A percentile compares a stretch with the other conserved stretches of the same genome.
Conservation (phyloP, 2,113 vertebrate species). For the Zapornia atra region DNA sequence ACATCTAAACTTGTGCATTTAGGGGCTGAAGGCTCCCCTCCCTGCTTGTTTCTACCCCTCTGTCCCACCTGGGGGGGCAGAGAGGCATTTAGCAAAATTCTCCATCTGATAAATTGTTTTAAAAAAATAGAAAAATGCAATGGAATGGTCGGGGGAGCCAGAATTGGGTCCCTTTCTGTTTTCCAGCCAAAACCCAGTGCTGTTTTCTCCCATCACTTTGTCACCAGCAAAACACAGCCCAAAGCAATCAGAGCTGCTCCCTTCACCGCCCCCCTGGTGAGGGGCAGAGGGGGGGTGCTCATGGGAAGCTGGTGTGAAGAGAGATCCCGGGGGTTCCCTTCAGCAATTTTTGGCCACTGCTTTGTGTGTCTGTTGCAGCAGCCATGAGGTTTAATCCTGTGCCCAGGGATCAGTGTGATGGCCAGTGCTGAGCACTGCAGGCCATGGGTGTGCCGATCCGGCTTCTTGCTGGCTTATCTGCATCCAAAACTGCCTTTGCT, state of each 20-base stretch:
- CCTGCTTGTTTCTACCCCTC: fast-evolving
- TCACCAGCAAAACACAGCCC: too few species aligned
- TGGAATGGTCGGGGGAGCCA: neutral
- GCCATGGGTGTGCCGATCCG: fast-evolving
- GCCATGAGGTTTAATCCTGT: neutral
- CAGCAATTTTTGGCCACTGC: neutral
- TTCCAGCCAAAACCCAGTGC: neutral
- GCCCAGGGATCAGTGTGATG: fast-evolving
- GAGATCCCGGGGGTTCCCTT: neutral
- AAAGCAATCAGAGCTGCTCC: neutral
- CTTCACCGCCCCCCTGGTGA: neutral
- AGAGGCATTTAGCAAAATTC: neutral
- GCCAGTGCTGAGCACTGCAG: fast-evolving
- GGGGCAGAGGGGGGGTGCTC: neutral
- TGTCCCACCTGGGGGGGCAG: neutral
- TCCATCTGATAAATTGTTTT: neutral
- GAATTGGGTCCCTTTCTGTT: neutral
- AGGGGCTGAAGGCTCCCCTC: neutral
- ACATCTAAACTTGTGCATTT: fast-evolving
- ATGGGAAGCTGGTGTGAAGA: neutral
- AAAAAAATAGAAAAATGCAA: neutral
- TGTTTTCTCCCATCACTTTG: fast-evolving
- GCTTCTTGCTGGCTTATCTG: neutral
- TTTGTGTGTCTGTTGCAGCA: neutral
- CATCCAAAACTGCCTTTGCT: neutral